phyloP scores from a whole-genome alignment of 1,140 invertebrate species.

The Thaumetopoea pityocampa region DNA sequence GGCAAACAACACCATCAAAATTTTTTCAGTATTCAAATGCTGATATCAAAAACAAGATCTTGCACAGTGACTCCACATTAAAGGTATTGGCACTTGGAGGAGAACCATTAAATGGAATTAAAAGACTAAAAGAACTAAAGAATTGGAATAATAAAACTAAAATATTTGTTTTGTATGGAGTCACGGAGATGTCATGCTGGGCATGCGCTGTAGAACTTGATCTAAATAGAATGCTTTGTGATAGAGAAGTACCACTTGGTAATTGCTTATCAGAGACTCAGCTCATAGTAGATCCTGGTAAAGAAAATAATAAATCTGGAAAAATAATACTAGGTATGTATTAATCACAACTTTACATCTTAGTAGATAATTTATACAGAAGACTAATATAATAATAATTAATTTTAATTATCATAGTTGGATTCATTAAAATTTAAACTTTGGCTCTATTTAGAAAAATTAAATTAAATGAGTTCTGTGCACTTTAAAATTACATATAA shows the following conservation, averaged over 20 bases:
- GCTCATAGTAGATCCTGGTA: constrained; percentile 60
- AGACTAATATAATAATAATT: no score
- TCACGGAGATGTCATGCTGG: constrained; percentile 92
- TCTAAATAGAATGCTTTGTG: constrained; percentile 35
- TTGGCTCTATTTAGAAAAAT: no score
- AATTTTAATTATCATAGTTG: no score
- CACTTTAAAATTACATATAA: no score
- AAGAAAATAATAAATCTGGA: constrained; percentile 64
- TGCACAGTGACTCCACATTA: constrained; percentile 73
- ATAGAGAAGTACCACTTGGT: constrained; percentile 76
- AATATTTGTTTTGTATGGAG: constrained; percentile 88
- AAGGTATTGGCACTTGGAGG: constrained; percentile 80
- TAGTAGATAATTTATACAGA: no score
- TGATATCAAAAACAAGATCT: constrained; percentile 76
- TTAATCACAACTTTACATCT: no score
- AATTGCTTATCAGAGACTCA: constrained; percentile 79
- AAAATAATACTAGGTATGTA: constrained; percentile 79
- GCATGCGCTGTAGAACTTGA: constrained; percentile 79
- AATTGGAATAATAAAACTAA: constrained; percentile 72
- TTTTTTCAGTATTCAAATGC: constrained; percentile 77
- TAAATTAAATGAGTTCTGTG: no score
- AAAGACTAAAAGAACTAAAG: constrained; percentile 69
- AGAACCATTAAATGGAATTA: constrained; percentile 76
- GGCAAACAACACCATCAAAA: constrained; percentile 87
- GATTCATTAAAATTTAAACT: no score